Base-by-base conservation (phyloP, 2,888 invertebrate species). In the Rhorus exstirpatorius region DNA sequence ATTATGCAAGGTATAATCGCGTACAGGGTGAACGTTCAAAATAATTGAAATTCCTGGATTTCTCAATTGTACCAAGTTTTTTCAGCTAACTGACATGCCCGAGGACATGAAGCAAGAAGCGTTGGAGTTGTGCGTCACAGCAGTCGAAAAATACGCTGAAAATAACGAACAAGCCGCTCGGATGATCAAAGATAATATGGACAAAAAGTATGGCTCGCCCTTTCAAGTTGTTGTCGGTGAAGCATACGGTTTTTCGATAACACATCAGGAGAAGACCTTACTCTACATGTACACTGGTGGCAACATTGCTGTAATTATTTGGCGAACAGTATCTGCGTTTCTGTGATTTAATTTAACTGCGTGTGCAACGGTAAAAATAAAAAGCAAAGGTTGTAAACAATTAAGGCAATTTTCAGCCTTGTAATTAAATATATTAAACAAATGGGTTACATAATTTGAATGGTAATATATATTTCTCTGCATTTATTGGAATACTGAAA, bases 181-280 rank as follows among this genome's bases (percentile, higher is more conserved):
- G 87, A 96, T 97, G 95, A 97, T 99, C 74, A 99, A 99, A 93
- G 98, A 99, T 89, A 95, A 96, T 58, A 96, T 99, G 96, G 99
- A 99, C 93, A 98, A 98, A 93, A 98, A 98, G 92, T 98, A 98
- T 93, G 99, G 99, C 1, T 96, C 97, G 0, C 89, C 91, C 0
- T 93, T 91, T 81, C 96, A 98, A 79, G 99, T 98, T 96, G 97
- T 99, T 0, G 97, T 99, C 3, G 99, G 99, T 4, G 99, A 99
- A 94, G 98, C 97, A 79, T 99, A 96, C 93, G 98, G 98, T 58
- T 98, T 98, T 93, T 98, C 98, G 93, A 95, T 98, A 81, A 97
- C 98, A 0, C 97, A 98, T 92, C 98, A 99, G 94, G 96, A 97
- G 80, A 97, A 97, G 91, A 96, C 96, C 87, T 95, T 98, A 83